These are phyloP conservation scores for Heliconius hewitsoni DNA, from an alignment of 1,140 invertebrate genomes.

Conservation along the genomic window DNA sequence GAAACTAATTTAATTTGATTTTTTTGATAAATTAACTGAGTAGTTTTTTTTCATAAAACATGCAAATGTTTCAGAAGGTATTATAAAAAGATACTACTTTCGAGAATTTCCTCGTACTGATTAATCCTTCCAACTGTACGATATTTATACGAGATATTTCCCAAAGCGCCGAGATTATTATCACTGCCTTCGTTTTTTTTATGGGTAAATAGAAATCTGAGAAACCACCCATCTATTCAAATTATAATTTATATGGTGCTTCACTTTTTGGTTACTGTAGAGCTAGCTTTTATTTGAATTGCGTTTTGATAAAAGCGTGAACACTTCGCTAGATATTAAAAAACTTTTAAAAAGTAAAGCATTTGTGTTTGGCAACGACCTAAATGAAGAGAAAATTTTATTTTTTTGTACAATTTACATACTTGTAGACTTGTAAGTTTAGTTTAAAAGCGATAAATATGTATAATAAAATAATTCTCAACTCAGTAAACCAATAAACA, in stretches of 20 bases:
- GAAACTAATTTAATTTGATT: no score
- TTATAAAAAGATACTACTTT: conserved; percentile 2
- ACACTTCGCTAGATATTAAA: not conserved
- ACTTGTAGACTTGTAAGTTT: not conserved
- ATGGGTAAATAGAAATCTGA: conserved; percentile 7
- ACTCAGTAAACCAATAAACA: not conserved
- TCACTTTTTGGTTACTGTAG: not conserved
- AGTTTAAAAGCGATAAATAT: no score
- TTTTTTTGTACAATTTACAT: not conserved
- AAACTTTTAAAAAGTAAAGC: conserved; percentile 1
- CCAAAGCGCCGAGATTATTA: conserved; percentile 1
- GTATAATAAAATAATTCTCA: no score
- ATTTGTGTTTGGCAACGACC: not conserved
- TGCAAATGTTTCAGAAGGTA: not conserved
- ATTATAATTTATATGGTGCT: not conserved
- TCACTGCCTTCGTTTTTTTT: not conserved
- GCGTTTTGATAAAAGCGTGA: conserved; percentile 3
- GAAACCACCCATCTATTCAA: not conserved
- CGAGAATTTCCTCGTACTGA: conserved; percentile 18
- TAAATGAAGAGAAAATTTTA: not conserved
- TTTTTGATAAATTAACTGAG: no score
- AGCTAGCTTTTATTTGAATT: conserved; percentile 4
- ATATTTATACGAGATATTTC: conserved; percentile 28
- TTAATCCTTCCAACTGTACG: conserved; percentile 28
- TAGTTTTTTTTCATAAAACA: not conserved